Base-by-base conservation (phyloP, 2,113 vertebrate species). In the Thalassarche chlororhynchos region DNA sequence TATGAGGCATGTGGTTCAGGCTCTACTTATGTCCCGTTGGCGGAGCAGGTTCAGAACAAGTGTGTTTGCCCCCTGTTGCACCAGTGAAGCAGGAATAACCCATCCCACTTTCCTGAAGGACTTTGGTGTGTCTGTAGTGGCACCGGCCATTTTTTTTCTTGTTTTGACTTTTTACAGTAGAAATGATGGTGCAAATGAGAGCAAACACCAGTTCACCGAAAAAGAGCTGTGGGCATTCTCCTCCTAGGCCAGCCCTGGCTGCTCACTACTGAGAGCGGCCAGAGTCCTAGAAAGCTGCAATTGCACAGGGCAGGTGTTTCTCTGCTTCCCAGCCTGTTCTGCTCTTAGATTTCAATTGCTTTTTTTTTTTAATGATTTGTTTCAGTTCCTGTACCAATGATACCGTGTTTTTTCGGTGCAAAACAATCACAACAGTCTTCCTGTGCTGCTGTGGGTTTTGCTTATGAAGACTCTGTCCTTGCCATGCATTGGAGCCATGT, bases 141-240 rank as follows among this genome's bases (percentile, higher is more conserved):
- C 42, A 31, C 11, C 61, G 51, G 21, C 31, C 34, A 57, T 13
- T 75, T 86, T 57, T 70, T 20, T 47, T 76, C 25, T 51, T 54
- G 4, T 46, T 58, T 58, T 82, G 49, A 19, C 28, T 58, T 23
- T 58, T n/a, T 75, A 10, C 36, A 49, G 46, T 31, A 47, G 49
- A 61, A 86, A 36, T 34, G 7, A 23, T 38, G 34, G 32, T 54
- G 19, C 14, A 17, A 79, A 61, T 6, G 9, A 8, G 8, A 82
- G 28, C 6, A 12, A 92, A 21, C 9, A 3, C 8, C 7, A 18
- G 40, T 25, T 90, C 46, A 31, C 10, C 36, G 31, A 9, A 46
- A 32, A 74, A 11, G 26, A 55, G 34, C 15, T 62, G 19, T 57
- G 25, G 2, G 1, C 2, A 0, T 44, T 70, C 6, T 83, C 0